Percentiles rank a stretch among this genome's conserved stretches.
Evolutionary conservation across 2,113 vertebrate genomes (phyloP).

Genomic region (Elephas maximus): DNA sequence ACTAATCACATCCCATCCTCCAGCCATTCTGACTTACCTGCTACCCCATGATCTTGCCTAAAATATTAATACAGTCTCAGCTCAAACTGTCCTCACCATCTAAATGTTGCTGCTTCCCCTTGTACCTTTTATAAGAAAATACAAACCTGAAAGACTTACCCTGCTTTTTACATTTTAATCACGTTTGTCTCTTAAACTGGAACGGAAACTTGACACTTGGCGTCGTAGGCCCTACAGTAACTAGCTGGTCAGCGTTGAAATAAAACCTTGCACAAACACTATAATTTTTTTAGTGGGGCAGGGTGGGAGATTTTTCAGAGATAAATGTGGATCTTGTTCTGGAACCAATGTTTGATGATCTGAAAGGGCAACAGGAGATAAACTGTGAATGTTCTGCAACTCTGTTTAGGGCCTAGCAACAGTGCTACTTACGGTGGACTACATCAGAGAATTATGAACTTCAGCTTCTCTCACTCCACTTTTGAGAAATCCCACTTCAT

Average conservation of each 20-base stretch:
- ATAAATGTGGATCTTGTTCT: constrained; percentile 35
- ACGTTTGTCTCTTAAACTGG: background rate
- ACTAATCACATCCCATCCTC: background rate
- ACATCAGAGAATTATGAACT: background rate
- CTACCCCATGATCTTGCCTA: background rate
- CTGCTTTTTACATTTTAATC: background rate
- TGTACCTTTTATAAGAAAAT: background rate
- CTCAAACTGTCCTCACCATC: background rate
- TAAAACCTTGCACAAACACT: constrained; percentile 4
- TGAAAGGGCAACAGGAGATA: constrained; percentile 43
- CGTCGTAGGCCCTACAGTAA: constrained; percentile 24
- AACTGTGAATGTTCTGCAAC: background rate
- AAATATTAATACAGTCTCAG: background rate
- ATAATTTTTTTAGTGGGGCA: background rate
- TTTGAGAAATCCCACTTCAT: background rate
- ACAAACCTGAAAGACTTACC: background rate
- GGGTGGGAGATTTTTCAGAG: constrained; percentile 36
- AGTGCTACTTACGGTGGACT: background rate
- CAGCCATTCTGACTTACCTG: background rate
- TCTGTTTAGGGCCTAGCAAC: background rate
- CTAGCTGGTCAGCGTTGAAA: constrained; percentile 46
- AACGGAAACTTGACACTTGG: constrained; percentile 62
- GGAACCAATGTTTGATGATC: constrained; percentile 16
- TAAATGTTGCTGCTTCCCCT: background rate
- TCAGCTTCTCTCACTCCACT: background rate